These are phyloP conservation scores for Geophilus truncorum DNA, from an alignment of 2,888 invertebrate species.

Conservation along the genomic window DNA sequence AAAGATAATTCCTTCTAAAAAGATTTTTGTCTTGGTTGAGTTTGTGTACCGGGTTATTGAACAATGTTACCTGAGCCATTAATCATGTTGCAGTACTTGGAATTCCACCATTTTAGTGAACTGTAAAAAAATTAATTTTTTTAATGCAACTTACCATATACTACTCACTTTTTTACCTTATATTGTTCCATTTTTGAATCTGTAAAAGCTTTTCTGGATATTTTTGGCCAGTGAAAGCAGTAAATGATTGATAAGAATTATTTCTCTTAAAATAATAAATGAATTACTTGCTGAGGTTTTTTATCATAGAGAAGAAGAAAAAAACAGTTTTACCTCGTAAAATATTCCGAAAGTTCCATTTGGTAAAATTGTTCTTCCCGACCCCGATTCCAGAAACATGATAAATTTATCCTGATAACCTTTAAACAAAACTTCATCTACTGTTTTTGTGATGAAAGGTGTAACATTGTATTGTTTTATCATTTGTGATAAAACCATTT, in stretches of 20 bases:
- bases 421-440: conserved; percentile 67
- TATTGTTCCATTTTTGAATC: background rate
- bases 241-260: background rate
- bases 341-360: conserved; percentile 37
- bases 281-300: too few relatives aligned
- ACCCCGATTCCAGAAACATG: conserved; percentile 41
- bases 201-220: background rate
- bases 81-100: conserved; percentile 71
- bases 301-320: background rate
- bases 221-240: background rate
- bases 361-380: conserved; percentile 32
- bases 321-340: conserved; percentile 32
- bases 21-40: background rate
- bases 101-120: conserved; percentile 66
- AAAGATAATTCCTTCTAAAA: background rate
- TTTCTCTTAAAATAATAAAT: background rate
- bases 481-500: background rate
- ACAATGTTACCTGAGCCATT: conserved; percentile 58
- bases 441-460: conserved; percentile 57
- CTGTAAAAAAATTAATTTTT: conserved; percentile 29
- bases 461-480: conserved; percentile 40
- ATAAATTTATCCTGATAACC: conserved; percentile 73
- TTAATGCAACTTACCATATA: background rate
- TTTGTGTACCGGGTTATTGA: background rate
- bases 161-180: background rate